A percentile compares a stretch with the other conserved stretches of the same genome.
These are phyloP conservation scores for Odontothrips loti DNA, from an alignment of 2,888 invertebrate species.

Conservation along the genomic window DNA sequence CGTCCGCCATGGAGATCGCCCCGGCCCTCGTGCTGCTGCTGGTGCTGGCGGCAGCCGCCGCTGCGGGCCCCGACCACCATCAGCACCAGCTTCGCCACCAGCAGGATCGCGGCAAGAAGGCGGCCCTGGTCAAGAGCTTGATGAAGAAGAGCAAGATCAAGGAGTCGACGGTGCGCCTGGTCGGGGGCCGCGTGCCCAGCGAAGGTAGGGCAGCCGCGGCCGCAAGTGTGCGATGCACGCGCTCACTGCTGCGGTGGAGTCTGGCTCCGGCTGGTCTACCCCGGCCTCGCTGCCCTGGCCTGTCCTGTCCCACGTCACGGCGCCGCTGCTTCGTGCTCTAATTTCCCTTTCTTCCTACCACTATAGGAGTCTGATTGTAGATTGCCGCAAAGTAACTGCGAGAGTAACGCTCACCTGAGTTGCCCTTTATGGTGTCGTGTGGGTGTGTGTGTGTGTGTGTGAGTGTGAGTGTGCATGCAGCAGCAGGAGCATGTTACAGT, in stretches of 20 bases:
- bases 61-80: not conserved
- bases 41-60: not conserved
- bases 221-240: not conserved
- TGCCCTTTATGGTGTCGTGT: too few relatives aligned
- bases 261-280: too few relatives aligned
- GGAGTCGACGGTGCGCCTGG: slow-evolving; percentile 68
- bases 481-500: too few relatives aligned
- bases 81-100: not conserved
- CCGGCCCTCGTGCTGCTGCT: not conserved
- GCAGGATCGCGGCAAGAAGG: slow-evolving; percentile 45
- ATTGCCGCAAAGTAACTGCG: too few relatives aligned
- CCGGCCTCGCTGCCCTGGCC: not conserved
- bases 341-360: too few relatives aligned
- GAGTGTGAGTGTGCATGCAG: too few relatives aligned
- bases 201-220: slow-evolving; percentile 59
- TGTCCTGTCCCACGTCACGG: too few relatives aligned
- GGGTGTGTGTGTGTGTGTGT: too few relatives aligned
- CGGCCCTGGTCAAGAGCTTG: slow-evolving; percentile 62
- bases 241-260: not conserved
- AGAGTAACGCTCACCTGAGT: too few relatives aligned
- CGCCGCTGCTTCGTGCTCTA: too few relatives aligned
- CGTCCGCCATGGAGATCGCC: not conserved
- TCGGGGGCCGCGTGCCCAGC: slow-evolving; percentile 63
- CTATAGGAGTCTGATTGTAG: too few relatives aligned
- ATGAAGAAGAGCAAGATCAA: slow-evolving; percentile 65